These are phyloP conservation scores for Hemibagrus wyckioides DNA, from an alignment of 2,113 vertebrate genomes.

Conservation along the genomic window DNA sequence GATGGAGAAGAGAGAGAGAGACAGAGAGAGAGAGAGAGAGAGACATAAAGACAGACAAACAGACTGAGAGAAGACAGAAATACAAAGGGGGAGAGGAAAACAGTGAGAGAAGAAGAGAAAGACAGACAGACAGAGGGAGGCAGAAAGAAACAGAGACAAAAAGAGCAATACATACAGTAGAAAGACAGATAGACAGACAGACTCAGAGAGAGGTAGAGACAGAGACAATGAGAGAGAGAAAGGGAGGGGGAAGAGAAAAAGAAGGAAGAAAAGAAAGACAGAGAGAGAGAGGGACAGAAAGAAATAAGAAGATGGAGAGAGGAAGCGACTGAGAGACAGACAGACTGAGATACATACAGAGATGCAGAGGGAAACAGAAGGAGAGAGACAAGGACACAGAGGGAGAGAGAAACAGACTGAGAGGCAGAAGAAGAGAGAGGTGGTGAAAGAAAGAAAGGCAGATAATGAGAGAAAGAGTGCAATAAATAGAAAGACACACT, in stretches of 20 bases:
- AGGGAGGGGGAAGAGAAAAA: not conserved
- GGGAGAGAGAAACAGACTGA: not conserved
- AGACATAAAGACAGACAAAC: not conserved
- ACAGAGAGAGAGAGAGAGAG: not conserved
- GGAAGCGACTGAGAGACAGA: not conserved
- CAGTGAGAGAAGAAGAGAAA: not conserved
- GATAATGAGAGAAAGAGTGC: not conserved
- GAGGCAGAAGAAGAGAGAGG: not conserved
- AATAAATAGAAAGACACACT: not conserved
- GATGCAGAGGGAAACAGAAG: not conserved
- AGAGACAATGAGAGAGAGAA: not conserved
- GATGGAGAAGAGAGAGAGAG: not conserved
- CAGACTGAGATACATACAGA: not conserved
- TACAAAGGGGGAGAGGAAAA: not conserved
- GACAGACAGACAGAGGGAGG: not conserved
- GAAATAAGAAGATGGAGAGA: not conserved
- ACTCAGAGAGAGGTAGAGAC: not conserved
- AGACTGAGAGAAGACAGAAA: not conserved
- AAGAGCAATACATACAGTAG: no score
- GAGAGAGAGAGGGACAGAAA: not conserved
- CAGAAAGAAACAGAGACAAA: not conserved
- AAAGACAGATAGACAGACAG: not conserved
- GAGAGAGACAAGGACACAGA: not conserved
- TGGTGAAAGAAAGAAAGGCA: not conserved
- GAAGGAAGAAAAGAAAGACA: not conserved